phyloP scores from a whole-genome alignment of 2,888 invertebrate genomes.

The Catocala sponsa region DNA sequence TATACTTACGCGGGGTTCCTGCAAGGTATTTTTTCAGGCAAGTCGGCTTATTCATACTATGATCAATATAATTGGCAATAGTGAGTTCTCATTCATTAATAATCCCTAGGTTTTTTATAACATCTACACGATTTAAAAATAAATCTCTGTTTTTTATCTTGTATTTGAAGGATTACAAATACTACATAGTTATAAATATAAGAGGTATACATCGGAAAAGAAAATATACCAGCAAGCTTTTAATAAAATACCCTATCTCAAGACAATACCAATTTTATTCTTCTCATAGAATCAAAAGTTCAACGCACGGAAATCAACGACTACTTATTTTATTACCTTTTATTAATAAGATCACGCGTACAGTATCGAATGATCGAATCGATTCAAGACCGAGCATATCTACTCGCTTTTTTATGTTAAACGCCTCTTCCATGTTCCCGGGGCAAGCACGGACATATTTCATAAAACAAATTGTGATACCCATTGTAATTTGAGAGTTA shows the following conservation, averaged over 20 bases:
- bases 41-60: too few species aligned
- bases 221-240: too few species aligned
- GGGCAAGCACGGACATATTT: constrained; percentile 61
- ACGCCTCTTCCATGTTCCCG: constrained; percentile 72
- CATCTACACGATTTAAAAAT: too few species aligned
- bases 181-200: too few species aligned
- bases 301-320: constrained; percentile 33
- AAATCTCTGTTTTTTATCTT: too few species aligned
- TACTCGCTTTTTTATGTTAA: constrained; percentile 49
- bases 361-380: constrained; percentile 48
- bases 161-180: too few species aligned
- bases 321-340: constrained; percentile 44
- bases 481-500: constrained; percentile 74
- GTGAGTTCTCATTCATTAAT: too few species aligned
- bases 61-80: too few species aligned
- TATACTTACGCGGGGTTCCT: too few species aligned
- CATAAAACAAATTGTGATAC: constrained; percentile 72
- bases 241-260: constrained; percentile 6
- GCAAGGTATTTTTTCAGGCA: too few species aligned
- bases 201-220: too few species aligned
- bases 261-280: constrained; percentile 11
- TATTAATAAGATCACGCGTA: constrained; percentile 55
- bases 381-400: constrained; percentile 34
- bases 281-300: constrained; percentile 24
- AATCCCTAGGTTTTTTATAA: too few species aligned